Base-by-base conservation (phyloP, 1,140 invertebrate genomes). In the Bombus fervidus region DNA sequence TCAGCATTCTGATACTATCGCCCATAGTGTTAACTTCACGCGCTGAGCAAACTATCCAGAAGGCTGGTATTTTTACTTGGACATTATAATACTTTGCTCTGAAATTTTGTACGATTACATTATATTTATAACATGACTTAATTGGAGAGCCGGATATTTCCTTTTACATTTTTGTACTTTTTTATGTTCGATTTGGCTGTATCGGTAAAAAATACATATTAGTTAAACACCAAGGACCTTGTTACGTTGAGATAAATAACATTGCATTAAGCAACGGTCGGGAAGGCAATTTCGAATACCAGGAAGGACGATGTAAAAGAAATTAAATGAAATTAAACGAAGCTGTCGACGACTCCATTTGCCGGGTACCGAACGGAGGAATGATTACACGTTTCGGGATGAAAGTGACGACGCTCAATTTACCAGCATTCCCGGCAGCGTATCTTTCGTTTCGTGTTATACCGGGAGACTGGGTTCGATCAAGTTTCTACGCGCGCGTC, bases 371-470 rank as follows among this genome's bases (percentile, higher is more conserved):
- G 41, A n/a, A 15, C 10, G 22, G 22, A 41, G 12, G 15, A 37
- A 31, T 76, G 62, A 83, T 83, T 77, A 77, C 73, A 77, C 73
- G 73, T 75, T 76, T 34, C 57, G 13, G 9, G 73, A 53, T 22
- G 34, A 68, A 68, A 39, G 59, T 34, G 72, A 47, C 15, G 81
- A 37, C 57, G 68, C 71, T 62, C 64, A 82, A 82, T 75, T 82
- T 64, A 59, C 62, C 69, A 28, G 59, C 41, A 41, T 75, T 47
- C 69, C 62, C 59, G 25, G 18, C 18, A 81, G 62, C 34, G 34
- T 64, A 74, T 76, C 73, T 37, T 75, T 76, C 73, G 74, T 77
- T 57, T 83, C 74, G 74, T 57, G 81, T 53, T 81, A 81, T 57
- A 57, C 47, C 79, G 34, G 8, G 18, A 62, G n/a, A 66, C 10